Evolutionary conservation across 2,888 invertebrate genomes (phyloP), one percentile per base, ranked within the genome.

Genomic region (Dromius quadrimaculatus): DNA sequence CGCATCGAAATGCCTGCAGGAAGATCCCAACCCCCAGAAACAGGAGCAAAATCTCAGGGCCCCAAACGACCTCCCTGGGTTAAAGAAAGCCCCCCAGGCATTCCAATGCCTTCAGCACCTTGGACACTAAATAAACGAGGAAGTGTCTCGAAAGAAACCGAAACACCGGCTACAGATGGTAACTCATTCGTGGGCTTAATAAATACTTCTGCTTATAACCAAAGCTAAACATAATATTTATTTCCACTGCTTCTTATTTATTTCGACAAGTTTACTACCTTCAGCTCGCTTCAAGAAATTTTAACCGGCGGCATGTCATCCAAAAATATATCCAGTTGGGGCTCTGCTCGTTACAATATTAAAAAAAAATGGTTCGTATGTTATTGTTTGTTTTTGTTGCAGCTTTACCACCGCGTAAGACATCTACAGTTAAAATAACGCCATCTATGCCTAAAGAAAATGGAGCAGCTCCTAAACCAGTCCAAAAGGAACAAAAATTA

Each of bases 51-150:
- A 15, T 28, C 50, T 6, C 23, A 11, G 13, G 50, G 23, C 0
- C 23, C 50, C 15, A 28, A 28, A 15, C 9, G 50, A 73, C 91
- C 92, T 36, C 91, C 92, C 3, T 92, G 92, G 89, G 91, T 92
- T 61, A 91, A 90, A 78, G 89, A 87, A 72, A 86, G 85, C 11
- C 88, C 89, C 13, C 81, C 87, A 1, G 85, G 84, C 6, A 83
- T 84, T 79, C 86, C 88, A 3, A 76, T 84, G 1, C 86, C 85
- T 1, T 83, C 87, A 0, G 88, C 89, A 4, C 85, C 90, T 1
- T 90, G 90, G 90, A 85, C 87, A 6, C 84, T 88, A 73, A 87
- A 84, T 76, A 85, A 85, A 71, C 76, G 85, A 81, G 17, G 75
- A 11, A 76, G 79, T 71, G 77, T 71, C 57, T 76, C 71, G 17